A percentile compares a stretch with the other conserved stretches of the same genome.
These are phyloP conservation scores for Luehdorfia chinensis DNA, from an alignment of 1,140 invertebrate genomes.

Conservation along the genomic window DNA sequence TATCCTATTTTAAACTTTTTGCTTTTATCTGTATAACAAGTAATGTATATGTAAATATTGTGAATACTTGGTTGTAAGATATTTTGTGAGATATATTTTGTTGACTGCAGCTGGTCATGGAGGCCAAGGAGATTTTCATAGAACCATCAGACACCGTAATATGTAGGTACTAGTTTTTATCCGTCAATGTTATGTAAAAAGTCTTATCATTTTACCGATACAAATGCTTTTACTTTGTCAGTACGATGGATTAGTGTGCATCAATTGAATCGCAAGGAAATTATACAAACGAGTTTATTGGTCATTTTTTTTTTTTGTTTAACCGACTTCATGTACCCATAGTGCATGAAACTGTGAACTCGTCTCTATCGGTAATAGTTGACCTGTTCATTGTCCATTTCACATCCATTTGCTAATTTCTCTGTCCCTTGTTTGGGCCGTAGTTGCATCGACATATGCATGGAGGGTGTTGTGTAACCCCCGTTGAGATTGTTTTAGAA, in stretches of 20 bases:
- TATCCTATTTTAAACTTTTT: too few relatives aligned
- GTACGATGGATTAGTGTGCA: constrained; percentile 11
- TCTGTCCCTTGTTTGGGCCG: neutral
- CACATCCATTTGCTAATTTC: neutral
- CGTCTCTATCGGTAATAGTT: neutral
- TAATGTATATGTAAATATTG: too few relatives aligned
- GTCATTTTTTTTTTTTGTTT: constrained; percentile 1
- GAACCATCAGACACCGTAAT: constrained; percentile 34
- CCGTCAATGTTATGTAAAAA: neutral
- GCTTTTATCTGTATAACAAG: too few relatives aligned
- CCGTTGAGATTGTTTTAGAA: neutral
- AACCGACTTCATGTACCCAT: constrained; percentile 1
- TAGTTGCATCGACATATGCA: constrained; percentile 15
- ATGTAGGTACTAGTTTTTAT: constrained; percentile 41
- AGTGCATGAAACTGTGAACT: constrained; percentile 10
- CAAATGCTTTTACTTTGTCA: constrained; percentile 25
- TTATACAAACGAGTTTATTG: neutral
- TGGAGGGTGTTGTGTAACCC: constrained; percentile 7
- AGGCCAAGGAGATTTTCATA: constrained; percentile 29
- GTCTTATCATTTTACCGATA: neutral
- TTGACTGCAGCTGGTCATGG: constrained; percentile 44
- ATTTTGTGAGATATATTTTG: constrained; percentile 40
- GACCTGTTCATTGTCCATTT: neutral
- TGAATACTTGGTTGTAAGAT: constrained; percentile 19
- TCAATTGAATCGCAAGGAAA: neutral